phyloP scores from a whole-genome alignment of 2,113 vertebrate species.

The Fregetta grallaria region DNA sequence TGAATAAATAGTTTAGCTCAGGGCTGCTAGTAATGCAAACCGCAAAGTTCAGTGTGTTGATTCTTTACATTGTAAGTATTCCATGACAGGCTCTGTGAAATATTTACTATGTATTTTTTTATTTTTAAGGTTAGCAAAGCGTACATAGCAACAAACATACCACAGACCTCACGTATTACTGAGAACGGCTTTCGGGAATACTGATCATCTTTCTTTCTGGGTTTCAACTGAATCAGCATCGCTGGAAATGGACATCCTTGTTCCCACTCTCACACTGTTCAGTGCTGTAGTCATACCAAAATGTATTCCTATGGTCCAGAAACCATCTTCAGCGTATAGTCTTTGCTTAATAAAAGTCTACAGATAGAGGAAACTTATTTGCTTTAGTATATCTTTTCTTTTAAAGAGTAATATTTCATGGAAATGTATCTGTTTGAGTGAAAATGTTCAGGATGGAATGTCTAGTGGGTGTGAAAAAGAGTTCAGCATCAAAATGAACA shows the following conservation, averaged over 20 bases:
- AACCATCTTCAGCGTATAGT: not conserved
- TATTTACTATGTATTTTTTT: not conserved
- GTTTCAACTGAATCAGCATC: not conserved
- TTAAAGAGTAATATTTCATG: not conserved
- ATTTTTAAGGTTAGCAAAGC: not conserved
- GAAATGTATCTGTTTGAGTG: slow-evolving; percentile 23
- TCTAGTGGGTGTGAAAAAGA: slow-evolving; percentile 37
- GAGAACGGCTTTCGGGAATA: not conserved
- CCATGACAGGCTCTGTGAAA: not conserved
- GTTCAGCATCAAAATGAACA: slow-evolving; percentile 15
- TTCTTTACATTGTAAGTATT: not conserved
- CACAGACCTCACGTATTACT: not conserved
- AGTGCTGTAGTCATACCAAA: not conserved
- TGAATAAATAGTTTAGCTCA: not conserved
- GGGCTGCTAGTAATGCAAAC: not conserved
- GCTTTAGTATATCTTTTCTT: not conserved
- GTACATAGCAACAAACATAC: not conserved
- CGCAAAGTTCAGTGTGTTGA: not conserved
- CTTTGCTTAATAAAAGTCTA: not conserved
- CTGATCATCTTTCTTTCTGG: not conserved
- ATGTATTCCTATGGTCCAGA: not conserved
- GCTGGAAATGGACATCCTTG: not conserved
- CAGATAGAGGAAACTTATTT: not conserved
- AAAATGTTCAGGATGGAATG: slow-evolving; percentile 21
- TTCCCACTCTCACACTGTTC: not conserved